Conservation (phyloP, 2,888 invertebrate genomes). For the Nemapogon koenigi region DNA sequence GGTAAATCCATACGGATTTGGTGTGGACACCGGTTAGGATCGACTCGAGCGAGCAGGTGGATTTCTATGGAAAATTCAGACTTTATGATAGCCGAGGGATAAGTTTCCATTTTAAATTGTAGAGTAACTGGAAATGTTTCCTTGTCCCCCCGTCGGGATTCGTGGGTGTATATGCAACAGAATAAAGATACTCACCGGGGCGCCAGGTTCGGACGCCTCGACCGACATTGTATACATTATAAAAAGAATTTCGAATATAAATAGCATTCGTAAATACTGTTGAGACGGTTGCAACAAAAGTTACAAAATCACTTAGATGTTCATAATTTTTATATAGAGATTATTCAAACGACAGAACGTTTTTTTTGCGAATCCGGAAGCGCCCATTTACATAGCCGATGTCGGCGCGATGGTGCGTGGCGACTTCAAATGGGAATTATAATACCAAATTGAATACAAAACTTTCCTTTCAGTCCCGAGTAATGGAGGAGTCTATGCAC, state of each 20-base stretch:
- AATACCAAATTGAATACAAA: constrained; percentile 68
- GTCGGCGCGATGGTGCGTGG: constrained; percentile 64
- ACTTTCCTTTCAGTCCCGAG: constrained; percentile 66
- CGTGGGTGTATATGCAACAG: constrained; percentile 34
- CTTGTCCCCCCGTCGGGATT: constrained; percentile 45
- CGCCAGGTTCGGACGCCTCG: no score
- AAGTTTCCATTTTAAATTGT: constrained; percentile 63
- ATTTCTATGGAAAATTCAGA: constrained; percentile 62
- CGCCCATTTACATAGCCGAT: constrained; percentile 64
- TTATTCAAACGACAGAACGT: constrained; percentile 25
- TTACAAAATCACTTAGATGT: constrained; percentile 7
- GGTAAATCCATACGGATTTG: constrained; percentile 56
- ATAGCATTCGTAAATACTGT: no score
- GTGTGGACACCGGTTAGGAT: constrained; percentile 53
- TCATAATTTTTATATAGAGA: constrained; percentile 15
- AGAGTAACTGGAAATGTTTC: constrained; percentile 57
- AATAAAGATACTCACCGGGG: no score
- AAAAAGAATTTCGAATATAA: no score
- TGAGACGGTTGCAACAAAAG: no score
- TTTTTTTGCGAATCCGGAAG: constrained; percentile 48
- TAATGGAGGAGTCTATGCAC: constrained; percentile 65
- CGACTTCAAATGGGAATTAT: constrained; percentile 66
- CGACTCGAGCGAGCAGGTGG: constrained; percentile 46
- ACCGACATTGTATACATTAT: no score
- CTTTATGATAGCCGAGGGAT: constrained; percentile 61